Evolutionary conservation across 2,797 vertebrate genomes (phyloP).

Genomic region (Dryobates pubescens): DNA sequence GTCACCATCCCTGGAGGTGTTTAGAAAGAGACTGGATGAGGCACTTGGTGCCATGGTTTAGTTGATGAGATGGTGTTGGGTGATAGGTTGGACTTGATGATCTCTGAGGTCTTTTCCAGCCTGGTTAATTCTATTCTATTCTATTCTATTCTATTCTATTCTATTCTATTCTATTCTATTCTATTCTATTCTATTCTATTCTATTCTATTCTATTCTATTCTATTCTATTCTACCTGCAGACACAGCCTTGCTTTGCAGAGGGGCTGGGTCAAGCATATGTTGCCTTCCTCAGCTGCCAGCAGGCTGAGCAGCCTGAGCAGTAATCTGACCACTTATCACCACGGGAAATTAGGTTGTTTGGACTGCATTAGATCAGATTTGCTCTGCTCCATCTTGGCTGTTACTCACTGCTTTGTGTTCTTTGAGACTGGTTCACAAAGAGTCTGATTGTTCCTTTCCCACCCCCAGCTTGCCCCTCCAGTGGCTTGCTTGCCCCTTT

Average conservation of each 20-base stretch:
- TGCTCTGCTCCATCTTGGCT: background rate
- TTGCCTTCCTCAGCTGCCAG: background rate
- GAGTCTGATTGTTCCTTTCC: slow-evolving; percentile 43
- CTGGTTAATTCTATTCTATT: no score
- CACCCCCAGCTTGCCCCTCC: background rate
- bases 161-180: no score
- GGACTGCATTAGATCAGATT: slow-evolving; percentile 44
- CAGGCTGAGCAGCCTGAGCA: background rate
- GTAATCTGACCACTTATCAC: slow-evolving; percentile 22
- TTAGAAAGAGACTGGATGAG: no score
- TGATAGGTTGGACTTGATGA: no score
- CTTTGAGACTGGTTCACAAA: slow-evolving; percentile 34
- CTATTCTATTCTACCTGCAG: background rate
- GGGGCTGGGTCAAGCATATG: background rate
- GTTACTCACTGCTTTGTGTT: slow-evolving; percentile 14
- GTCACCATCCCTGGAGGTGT: no score
- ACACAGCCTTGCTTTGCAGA: background rate
- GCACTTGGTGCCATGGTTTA: no score
- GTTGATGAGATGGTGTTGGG: no score
- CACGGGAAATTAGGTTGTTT: slow-evolving; percentile 42
- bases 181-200: no score
- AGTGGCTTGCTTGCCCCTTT: background rate
- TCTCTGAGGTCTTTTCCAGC: no score
- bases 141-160: no score
- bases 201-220: no score